Base-by-base conservation (phyloP, 2,888 invertebrate species). In the Electrophaes corylata region DNA sequence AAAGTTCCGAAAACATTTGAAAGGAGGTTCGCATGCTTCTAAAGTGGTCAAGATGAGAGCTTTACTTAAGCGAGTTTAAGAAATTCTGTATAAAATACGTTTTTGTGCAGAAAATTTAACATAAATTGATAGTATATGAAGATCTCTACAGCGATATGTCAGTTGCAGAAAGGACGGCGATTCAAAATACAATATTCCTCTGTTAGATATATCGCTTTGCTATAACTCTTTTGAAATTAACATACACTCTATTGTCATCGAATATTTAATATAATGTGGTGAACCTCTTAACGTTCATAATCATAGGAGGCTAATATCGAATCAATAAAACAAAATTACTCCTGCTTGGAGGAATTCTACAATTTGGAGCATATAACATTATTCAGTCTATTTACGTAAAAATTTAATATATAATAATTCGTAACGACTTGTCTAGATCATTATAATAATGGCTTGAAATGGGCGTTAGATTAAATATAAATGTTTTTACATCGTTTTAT, bases 381-480 rank as follows among this genome's bases (percentile, higher is more conserved):
- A 86, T 76, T 89, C 89, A 89, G 89, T 90, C 89, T 88, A 88
- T 88, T 77, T 73, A 71, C 71, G 69, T 66, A 66, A 64, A 62
- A 77, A 76, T 75, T 71, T 77, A 74, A 76, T 75, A 64, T 71
- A 71, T 73, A 70, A 73, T 80, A 79, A 80, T 83, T 78, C 77
- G 75, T 79, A 75, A 76, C 71, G 72, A 75, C 70, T 66, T 49
- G 53, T 53, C 67, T 79, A 76, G 69, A 78, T 73, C 67, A 73
- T 52, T n/a, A 61, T 52, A 10, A 46, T 59, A 72, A 69, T 68
- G 62, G 70, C 72, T 71, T 71, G 64, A 67, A 67, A 65, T 69
- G 70, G 67, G 72, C 70, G 61, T 71, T 71, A 72, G 69, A 69
- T 70, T 73, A 65, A 72, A 67, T 70, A 45, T 50, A 39, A 50